Conservation (phyloP, 2,888 invertebrate genomes). For the Watsonalla cultraria region DNA sequence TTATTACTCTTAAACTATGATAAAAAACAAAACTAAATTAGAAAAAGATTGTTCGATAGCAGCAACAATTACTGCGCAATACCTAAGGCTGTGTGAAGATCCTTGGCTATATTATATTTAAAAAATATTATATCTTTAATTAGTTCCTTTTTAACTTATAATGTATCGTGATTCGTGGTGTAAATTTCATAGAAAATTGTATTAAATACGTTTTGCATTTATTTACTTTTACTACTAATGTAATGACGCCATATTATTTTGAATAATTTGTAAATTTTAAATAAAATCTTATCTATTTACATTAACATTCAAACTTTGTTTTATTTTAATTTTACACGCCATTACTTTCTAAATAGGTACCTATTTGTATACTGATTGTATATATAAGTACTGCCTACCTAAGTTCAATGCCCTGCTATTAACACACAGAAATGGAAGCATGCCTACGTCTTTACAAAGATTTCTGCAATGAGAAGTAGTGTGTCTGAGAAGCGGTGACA, state of each 20-base stretch:
- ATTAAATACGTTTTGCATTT: conserved; percentile 9
- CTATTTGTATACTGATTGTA: too few species aligned
- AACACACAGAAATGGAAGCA: too few species aligned
- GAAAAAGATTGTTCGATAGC: neutral
- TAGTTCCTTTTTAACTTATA: conserved; percentile 6
- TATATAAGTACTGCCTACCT: too few species aligned
- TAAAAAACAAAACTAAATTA: too few species aligned
- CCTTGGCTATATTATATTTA: conserved; percentile 14
- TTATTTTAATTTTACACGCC: conserved; percentile 1
- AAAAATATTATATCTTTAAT: conserved; percentile 4
- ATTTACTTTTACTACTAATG: conserved; percentile 9
- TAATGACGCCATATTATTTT: conserved; percentile 30
- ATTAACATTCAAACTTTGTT: conserved; percentile 7
- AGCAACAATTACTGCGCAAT: neutral
- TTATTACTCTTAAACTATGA: too few species aligned
- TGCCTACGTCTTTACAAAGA: too few species aligned
- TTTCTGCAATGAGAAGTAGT: too few species aligned
- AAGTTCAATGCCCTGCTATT: too few species aligned
- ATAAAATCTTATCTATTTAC: conserved; percentile 2
- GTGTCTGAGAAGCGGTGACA: too few species aligned
- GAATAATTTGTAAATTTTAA: conserved; percentile 10
- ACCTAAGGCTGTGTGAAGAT: neutral
- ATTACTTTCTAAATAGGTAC: too few species aligned
- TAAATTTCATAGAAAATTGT: conserved; percentile 6
- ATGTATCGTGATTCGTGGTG: conserved; percentile 13